Conservation (phyloP, 2,113 vertebrate genomes). For the Macrotus californicus region DNA sequence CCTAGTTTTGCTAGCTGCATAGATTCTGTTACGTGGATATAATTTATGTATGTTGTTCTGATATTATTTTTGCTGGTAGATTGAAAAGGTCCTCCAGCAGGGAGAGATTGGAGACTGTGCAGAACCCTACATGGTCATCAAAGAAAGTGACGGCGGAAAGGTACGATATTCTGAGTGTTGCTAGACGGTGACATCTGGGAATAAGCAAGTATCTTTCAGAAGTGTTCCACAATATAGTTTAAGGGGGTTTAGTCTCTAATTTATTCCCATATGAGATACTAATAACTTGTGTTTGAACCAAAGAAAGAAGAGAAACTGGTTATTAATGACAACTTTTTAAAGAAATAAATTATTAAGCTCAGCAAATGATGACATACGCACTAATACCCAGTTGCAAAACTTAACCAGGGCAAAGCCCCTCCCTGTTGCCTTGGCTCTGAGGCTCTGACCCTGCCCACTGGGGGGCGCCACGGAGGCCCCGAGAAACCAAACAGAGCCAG, state of each 20-base stretch:
- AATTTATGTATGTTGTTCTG: not conserved
- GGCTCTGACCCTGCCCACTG: not conserved
- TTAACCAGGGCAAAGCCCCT: not conserved
- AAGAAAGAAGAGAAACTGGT: constrained; percentile 2
- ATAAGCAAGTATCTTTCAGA: not conserved
- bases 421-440: not conserved
- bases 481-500: not conserved
- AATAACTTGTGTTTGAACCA: not conserved
- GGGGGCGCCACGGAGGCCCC: not conserved
- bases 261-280: not conserved
- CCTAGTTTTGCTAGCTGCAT: not conserved
- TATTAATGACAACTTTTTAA: not conserved
- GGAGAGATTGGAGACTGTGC: constrained; percentile 95
- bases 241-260: not conserved
- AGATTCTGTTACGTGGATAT: not conserved
- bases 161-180: constrained; percentile 75
- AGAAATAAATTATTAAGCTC: not conserved
- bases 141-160: constrained; percentile 90
- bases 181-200: not conserved
- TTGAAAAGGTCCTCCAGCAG: constrained; percentile 97
- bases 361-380: not conserved
- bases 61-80: constrained; percentile 78
- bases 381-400: not conserved
- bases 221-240: not conserved
- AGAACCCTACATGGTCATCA: constrained; percentile 91